Conservation (phyloP, 35 echinoderm and acorn worm genomes). For the Acanthaster planci region DNA sequence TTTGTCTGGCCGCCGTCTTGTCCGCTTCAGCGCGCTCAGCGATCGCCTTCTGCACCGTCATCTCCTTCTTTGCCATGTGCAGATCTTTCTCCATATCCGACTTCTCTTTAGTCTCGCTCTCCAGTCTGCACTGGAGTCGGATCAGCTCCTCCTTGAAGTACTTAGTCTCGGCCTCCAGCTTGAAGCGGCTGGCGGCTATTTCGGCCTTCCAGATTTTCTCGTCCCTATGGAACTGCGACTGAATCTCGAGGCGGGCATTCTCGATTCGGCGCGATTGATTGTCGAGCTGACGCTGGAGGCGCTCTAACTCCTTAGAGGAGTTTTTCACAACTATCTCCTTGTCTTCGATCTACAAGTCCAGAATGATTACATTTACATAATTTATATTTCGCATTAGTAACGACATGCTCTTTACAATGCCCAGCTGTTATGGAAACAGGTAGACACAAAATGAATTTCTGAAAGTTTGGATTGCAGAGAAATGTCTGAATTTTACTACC, state of each 20-base stretch:
- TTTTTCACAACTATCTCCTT: slow-evolving; percentile 54
- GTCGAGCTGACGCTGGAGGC: slow-evolving; percentile 42
- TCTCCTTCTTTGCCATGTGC: slow-evolving; percentile 47
- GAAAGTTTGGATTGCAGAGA: no score
- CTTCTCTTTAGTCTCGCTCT: slow-evolving; percentile 78
- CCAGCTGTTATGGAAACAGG: no score
- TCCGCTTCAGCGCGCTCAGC: slow-evolving; percentile 47
- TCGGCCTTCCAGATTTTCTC: slow-evolving; percentile 92
- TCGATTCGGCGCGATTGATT: slow-evolving; percentile 66
- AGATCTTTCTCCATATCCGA: slow-evolving; percentile 39
- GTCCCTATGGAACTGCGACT: slow-evolving; percentile 60
- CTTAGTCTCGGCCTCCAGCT: slow-evolving; percentile 84
- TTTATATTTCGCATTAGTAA: no score
- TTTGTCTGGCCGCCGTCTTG: slow-evolving; percentile 34
- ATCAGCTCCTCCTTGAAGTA: slow-evolving; percentile 83
- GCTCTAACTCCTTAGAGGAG: slow-evolving; percentile 46
- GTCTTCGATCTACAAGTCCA: slow-evolving; percentile 73
- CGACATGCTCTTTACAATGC: no score
- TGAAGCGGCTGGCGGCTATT: slow-evolving; percentile 70
- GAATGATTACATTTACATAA: no score
- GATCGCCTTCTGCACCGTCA: slow-evolving; percentile 31
- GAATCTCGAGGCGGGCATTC: slow-evolving; percentile 55
- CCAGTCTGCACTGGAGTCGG: slow-evolving; percentile 63
- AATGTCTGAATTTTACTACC: no score
- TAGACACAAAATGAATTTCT: no score